Percentiles rank a stretch among this genome's conserved stretches.
Evolutionary conservation across 2,113 vertebrate species (phyloP).

Genomic region (Antechinus flavipes): DNA sequence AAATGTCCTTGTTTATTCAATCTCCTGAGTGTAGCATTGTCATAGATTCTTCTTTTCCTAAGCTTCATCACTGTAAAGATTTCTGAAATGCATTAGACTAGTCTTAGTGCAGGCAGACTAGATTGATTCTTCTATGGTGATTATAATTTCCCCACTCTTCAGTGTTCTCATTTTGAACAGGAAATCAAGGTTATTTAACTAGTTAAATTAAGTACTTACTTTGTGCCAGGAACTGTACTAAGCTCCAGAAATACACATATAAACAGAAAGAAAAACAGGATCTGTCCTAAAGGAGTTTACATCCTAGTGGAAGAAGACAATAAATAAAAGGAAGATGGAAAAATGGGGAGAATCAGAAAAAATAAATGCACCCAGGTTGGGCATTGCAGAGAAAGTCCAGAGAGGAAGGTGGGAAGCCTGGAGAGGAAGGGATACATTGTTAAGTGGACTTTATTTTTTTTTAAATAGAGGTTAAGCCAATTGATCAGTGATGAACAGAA

Average conservation of each 20-base stretch:
- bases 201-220: background rate
- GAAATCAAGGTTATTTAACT: background rate
- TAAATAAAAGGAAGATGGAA: background rate
- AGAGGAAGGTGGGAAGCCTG: background rate
- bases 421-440: background rate
- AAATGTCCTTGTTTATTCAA: background rate
- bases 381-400: background rate
- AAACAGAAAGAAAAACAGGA: background rate
- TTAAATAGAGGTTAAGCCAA: background rate
- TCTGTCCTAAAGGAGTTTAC: background rate
- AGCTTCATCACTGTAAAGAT: background rate
- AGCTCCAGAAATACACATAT: background rate
- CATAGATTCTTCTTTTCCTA: background rate
- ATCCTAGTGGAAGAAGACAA: background rate
- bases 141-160: background rate
- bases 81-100: background rate
- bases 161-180: background rate
- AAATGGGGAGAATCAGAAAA: background rate
- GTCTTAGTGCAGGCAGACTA: background rate
- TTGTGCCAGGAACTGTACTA: background rate
- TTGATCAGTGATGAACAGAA: too few species aligned
- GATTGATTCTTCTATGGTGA: background rate
- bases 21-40: background rate
- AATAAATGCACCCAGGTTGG: background rate
- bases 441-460: background rate